Evolutionary conservation across 1,140 invertebrate genomes (phyloP).

Genomic region (Orchestia grillus): DNA sequence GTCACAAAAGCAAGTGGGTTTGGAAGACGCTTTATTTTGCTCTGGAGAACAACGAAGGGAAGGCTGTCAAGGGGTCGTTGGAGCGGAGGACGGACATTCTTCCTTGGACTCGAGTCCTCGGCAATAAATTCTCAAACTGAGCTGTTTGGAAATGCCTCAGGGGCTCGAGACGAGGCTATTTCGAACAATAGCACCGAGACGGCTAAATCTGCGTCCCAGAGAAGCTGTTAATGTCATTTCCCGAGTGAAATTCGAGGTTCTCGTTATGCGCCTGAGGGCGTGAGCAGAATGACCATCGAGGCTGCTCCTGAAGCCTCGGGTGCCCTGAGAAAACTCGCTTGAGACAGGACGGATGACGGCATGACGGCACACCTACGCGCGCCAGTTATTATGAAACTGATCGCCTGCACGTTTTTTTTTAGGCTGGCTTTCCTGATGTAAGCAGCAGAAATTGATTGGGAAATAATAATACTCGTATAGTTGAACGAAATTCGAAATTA

Average conservation of each 20-base stretch:
- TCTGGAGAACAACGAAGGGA: not conserved
- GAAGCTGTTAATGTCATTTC: not conserved
- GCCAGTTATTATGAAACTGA: too few species aligned
- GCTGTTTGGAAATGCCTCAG: not conserved
- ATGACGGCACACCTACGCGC: too few species aligned
- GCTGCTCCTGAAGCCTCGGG: too few species aligned
- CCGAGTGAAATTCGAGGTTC: not conserved
- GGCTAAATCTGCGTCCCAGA: not conserved
- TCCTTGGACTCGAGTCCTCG: not conserved
- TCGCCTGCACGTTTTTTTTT: too few species aligned
- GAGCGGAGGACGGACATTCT: not conserved
- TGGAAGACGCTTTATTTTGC: conserved; percentile 7
- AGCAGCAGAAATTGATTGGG: too few species aligned
- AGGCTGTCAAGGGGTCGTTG: not conserved
- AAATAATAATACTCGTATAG: too few species aligned
- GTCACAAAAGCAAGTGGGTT: conserved; percentile 35
- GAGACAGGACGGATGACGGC: too few species aligned
- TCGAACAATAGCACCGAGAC: not conserved
- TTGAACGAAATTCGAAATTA: too few species aligned
- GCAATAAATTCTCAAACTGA: conserved; percentile 1
- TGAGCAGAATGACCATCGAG: too few species aligned
- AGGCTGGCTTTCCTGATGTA: too few species aligned
- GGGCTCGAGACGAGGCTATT: not conserved
- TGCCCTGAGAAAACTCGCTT: too few species aligned
- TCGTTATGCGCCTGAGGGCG: not conserved